These are phyloP conservation scores for Conistra vaccinii DNA, from an alignment of 2,888 invertebrate genomes.

Conservation along the genomic window DNA sequence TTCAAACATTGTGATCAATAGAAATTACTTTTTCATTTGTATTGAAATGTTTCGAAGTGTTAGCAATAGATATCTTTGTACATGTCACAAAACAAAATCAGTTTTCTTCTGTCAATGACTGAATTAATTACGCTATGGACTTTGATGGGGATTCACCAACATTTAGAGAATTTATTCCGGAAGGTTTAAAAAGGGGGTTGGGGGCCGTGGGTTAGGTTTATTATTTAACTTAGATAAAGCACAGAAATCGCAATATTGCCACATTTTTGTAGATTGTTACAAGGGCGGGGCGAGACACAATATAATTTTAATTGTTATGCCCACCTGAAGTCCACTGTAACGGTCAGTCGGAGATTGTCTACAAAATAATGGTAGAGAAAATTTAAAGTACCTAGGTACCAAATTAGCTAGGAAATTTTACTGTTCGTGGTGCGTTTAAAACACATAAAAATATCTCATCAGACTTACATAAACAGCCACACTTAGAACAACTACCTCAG, in stretches of 20 bases:
- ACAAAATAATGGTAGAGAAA: not conserved
- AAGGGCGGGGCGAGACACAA: no score
- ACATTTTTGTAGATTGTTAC: no score
- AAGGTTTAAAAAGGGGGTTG: no score
- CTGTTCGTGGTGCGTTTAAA: not conserved
- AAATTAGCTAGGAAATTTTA: not conserved
- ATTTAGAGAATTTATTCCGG: no score
- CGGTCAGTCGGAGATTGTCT: no score
- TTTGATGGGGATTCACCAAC: no score
- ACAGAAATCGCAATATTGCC: not conserved
- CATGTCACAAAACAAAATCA: not conserved
- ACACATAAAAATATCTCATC: not conserved
- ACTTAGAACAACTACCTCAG: not conserved
- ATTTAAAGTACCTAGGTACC: not conserved
- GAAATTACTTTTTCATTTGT: not conserved
- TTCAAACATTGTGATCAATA: slow-evolving; percentile 24
- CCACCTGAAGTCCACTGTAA: no score
- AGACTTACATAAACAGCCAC: not conserved
- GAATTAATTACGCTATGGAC: no score
- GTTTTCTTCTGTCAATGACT: not conserved
- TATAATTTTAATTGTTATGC: no score
- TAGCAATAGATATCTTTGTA: no score
- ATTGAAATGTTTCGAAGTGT: not conserved
- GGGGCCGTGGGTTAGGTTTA: no score
- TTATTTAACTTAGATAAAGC: not conserved